Base-by-base conservation (phyloP, 2,797 vertebrate species). In the Potorous gilbertii region DNA sequence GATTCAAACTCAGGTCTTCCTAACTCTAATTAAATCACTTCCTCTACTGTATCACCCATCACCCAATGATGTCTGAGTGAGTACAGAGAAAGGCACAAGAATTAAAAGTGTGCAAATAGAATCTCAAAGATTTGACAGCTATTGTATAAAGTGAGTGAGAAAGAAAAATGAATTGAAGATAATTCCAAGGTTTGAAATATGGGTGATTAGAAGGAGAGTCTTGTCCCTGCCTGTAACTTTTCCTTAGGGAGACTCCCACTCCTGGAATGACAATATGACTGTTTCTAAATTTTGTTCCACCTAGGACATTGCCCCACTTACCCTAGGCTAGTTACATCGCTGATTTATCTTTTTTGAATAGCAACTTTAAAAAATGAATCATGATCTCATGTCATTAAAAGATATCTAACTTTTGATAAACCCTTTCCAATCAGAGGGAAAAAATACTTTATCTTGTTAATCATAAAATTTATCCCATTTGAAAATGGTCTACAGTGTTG, bases 361-460 rank as follows among this genome's bases (percentile, higher is more conserved):
- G 4, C 46, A 54, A 87, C 56, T 55, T 92, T 54, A 93, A 54
- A 93, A 95, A n/a, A 74, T 90, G 54, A 91, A 56, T 95, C 95
- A 50, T 92, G 34, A 5, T 55, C 59, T 96, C 81, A 66, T 97
- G 56, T 18, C 29, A 90, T 56, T 94, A 8, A 66, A n/a, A 50
- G 28, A 0, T 93, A n/a, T 50, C 27, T 91, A 92, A 56, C 29
- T 31, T 92, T 16, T 92, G 29, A 81, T 81, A 21, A 9, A 8
- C 8, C 66, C 13, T 59, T 59, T 31, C 40, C 57, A 46, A 40
- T 40, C 18, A n/a, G 62, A n/a, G 34, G 62, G 62, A 92, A 94
- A 91, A 90, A n/a, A 34, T 91, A 54, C 90, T 54, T 91, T 93
- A 92, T 93, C 3, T 94, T 31, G 56, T 40, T 40, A 96, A 59